phyloP scores from a whole-genome alignment of 2,113 vertebrate species.

The Glaucomys volans region DNA sequence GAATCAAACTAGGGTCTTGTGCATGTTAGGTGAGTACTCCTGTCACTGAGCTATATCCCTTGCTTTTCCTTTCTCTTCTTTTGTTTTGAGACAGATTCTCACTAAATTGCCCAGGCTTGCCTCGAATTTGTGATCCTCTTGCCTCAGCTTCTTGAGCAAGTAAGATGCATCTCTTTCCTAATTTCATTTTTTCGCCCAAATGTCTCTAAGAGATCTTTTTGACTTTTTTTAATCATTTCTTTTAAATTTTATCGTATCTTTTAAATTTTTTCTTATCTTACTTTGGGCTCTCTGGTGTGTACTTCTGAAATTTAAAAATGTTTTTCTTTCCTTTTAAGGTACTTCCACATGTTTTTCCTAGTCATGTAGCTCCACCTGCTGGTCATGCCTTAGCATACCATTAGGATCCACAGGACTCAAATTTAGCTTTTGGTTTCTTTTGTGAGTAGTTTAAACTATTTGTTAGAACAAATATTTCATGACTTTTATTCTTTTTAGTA shows the following conservation, averaged over 20 bases:
- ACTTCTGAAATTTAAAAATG: neutral
- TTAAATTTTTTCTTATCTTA: neutral
- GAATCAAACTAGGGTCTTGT: no score
- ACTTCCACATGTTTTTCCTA: neutral
- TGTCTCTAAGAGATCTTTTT: neutral
- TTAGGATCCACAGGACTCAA: neutral
- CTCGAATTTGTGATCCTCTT: no score
- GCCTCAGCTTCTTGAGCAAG: neutral
- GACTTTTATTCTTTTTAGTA: neutral
- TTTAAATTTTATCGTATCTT: neutral
- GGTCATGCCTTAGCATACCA: neutral
- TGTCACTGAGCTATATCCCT: no score
- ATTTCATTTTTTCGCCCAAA: neutral
- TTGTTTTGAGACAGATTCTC: no score
- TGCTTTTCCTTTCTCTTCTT: no score
- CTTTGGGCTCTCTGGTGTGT: neutral
- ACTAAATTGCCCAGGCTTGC: no score
- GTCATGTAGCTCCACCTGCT: slow-evolving; percentile 67
- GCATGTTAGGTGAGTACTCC: no score
- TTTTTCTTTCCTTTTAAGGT: neutral
- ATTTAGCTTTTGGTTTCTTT: neutral
- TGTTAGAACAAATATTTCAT: neutral
- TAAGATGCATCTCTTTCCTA: neutral
- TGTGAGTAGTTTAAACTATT: neutral
- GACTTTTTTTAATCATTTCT: neutral